Evolutionary conservation across 2,888 invertebrate genomes (phyloP).

Genomic region (Helicoverpa assulta): DNA sequence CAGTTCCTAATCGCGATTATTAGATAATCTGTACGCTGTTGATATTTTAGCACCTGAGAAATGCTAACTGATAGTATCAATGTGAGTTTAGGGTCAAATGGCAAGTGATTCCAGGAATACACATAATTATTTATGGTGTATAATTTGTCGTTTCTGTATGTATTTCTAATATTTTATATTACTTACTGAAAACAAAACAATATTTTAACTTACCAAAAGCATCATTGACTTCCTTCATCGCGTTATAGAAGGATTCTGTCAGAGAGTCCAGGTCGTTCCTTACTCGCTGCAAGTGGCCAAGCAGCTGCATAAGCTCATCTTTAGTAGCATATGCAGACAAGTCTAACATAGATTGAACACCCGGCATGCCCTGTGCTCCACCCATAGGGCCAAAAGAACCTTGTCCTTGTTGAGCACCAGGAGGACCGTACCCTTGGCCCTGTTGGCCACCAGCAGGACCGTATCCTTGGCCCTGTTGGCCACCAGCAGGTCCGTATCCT

Average conservation of each 20-base stretch:
- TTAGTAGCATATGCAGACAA: slow-evolving; percentile 26
- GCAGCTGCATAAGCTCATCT: slow-evolving; percentile 34
- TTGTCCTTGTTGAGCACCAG: neutral
- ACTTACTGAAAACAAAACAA: neutral
- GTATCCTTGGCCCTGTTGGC: neutral
- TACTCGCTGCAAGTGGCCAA: slow-evolving; percentile 18
- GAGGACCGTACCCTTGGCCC: neutral
- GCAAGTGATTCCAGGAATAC: neutral
- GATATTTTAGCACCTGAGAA: slow-evolving; percentile 1
- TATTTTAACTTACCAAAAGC: slow-evolving; percentile 30
- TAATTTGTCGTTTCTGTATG: neutral
- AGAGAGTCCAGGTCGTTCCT: slow-evolving; percentile 24
- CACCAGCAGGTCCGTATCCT: neutral
- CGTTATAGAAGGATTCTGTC: slow-evolving; percentile 7
- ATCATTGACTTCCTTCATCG: slow-evolving; percentile 36
- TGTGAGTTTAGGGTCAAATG: neutral
- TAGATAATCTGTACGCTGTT: neutral
- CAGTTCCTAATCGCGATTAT: neutral
- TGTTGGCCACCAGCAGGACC: neutral
- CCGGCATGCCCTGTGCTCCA: neutral
- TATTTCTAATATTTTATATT: too few relatives aligned
- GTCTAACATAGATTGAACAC: neutral
- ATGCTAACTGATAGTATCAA: neutral
- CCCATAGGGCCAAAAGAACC: neutral
- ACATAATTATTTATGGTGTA: neutral